phyloP scores from a whole-genome alignment of 2,888 invertebrate genomes.

The Ormyrus thymus region DNA sequence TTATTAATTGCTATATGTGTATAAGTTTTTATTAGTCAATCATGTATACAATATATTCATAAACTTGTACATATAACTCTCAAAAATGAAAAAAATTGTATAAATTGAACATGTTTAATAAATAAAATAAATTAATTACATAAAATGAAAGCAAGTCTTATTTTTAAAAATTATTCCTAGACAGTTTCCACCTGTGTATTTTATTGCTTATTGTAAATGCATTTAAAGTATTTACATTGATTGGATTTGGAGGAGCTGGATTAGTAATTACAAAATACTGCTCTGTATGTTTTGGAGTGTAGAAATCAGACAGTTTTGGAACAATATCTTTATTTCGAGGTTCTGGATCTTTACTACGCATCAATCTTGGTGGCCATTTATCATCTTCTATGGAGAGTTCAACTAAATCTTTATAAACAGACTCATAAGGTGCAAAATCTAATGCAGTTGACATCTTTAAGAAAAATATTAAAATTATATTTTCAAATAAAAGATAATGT shows the following conservation, averaged over 20 bases:
- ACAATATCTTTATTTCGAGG: constrained; percentile 65
- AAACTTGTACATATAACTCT: constrained; percentile 36
- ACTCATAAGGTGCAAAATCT: constrained; percentile 66
- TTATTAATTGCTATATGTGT: constrained; percentile 9
- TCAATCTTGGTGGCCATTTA: constrained; percentile 64
- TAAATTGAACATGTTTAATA: constrained; percentile 9
- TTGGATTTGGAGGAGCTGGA: constrained; percentile 59
- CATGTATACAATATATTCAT: constrained; percentile 14
- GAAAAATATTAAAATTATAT: constrained; percentile 30
- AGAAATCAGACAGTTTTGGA: constrained; percentile 68
- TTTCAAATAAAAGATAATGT: constrained; percentile 1
- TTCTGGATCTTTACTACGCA: constrained; percentile 69
- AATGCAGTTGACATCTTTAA: constrained; percentile 66
- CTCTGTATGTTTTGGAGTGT: constrained; percentile 62
- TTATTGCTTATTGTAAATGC: constrained; percentile 67
- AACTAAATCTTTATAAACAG: constrained; percentile 68
- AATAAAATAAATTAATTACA: constrained; percentile 36
- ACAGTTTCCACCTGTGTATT: constrained; percentile 66
- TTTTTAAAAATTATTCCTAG: constrained; percentile 53
- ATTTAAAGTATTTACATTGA: constrained; percentile 62
- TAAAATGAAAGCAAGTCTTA: constrained; percentile 1
- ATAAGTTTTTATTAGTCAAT: constrained; percentile 17
- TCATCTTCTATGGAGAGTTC: constrained; percentile 67
- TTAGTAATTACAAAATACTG: constrained; percentile 63
- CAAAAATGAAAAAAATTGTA: constrained; percentile 42